Conservation (phyloP, 2,888 invertebrate species). For the Gnatocerus cornutus region DNA sequence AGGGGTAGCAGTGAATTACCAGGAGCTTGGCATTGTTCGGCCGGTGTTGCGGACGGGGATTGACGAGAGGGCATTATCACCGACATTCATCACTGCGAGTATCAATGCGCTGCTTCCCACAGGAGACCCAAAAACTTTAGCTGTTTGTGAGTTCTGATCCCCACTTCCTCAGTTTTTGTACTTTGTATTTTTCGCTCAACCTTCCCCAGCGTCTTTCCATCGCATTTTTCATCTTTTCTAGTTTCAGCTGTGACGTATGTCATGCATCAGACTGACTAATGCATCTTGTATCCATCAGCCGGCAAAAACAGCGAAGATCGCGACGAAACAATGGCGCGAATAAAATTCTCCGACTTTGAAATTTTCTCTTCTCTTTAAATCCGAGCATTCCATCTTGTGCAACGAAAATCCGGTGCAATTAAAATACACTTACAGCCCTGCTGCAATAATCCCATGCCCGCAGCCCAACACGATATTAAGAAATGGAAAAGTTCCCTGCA, state of each 20-base stretch:
- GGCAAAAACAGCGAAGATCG: conserved; percentile 4
- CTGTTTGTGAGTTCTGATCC: conserved; percentile 67
- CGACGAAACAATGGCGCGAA: not conserved
- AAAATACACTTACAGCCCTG: conserved; percentile 22
- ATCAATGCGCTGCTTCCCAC: conserved; percentile 72
- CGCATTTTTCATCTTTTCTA: conserved; percentile 72
- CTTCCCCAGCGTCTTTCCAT: conserved; percentile 64
- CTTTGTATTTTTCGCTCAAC: conserved; percentile 65
- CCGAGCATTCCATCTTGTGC: not conserved
- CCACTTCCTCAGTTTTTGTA: conserved; percentile 63
- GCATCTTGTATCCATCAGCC: conserved; percentile 50
- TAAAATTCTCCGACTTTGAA: not conserved
- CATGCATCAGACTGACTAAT: conserved; percentile 69
- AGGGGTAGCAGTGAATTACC: conserved; percentile 70
- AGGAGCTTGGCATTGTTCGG: conserved; percentile 73
- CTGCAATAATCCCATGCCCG: conserved; percentile 19
- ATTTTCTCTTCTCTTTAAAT: not conserved
- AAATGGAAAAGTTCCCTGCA: conserved; percentile 47
- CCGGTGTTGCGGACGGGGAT: conserved; percentile 73
- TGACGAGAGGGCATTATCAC: conserved; percentile 74
- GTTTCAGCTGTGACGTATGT: conserved; percentile 71
- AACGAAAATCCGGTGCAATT: conserved; percentile 18
- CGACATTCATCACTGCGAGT: conserved; percentile 72
- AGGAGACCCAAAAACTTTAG: conserved; percentile 70
- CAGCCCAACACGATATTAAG: conserved; percentile 43